phyloP scores from a whole-genome alignment of 2,888 invertebrate genomes.

The Cephus pygmeus region DNA sequence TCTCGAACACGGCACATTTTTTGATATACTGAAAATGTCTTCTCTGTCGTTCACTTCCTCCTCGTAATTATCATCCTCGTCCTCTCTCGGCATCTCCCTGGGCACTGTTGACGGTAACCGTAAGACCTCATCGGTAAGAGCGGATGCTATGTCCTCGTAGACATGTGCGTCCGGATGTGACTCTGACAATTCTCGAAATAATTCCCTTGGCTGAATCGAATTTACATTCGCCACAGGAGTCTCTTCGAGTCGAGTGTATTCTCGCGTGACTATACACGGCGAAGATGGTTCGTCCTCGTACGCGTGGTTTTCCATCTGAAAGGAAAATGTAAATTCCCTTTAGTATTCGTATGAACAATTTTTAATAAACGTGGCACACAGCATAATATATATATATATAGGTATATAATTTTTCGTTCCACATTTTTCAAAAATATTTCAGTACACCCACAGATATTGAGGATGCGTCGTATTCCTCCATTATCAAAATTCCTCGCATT shows the following conservation, averaged over 20 bases:
- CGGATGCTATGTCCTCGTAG: constrained; percentile 55
- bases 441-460: neutral
- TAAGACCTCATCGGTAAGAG: constrained; percentile 2
- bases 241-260: neutral
- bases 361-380: too few species aligned
- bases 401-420: neutral
- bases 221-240: neutral
- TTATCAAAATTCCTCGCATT: neutral
- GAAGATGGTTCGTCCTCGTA: constrained; percentile 56
- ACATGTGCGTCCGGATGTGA: constrained; percentile 47
- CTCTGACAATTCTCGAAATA: constrained; percentile 1
- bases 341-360: neutral
- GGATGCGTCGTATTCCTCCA: neutral
- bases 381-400: too few species aligned
- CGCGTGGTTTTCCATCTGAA: constrained; percentile 62
- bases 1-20: constrained; percentile 3
- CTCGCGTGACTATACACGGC: neutral
- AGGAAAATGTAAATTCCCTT: neutral
- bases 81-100: neutral
- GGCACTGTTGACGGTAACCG: neutral
- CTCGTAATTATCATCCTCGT: neutral
- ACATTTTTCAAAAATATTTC: neutral
- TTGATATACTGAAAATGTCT: constrained; percentile 9
- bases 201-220: constrained; percentile 9
- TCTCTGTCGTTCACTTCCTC: neutral